Conservation (phyloP, 2,797 vertebrate species). For the Mallotus villosus region DNA sequence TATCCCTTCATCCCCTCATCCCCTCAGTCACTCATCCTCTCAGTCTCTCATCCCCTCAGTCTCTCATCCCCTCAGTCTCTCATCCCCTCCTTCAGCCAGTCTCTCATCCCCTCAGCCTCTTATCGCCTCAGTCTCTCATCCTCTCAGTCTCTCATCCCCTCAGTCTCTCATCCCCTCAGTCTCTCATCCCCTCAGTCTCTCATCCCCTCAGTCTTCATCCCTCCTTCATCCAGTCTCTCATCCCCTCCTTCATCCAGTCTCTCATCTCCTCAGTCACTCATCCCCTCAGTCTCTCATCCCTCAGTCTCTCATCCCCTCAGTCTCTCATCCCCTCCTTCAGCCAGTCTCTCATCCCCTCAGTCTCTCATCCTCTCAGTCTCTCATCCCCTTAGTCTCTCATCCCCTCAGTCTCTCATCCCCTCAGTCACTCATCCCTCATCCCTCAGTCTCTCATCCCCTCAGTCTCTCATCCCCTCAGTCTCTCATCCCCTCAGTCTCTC, state of each 20-base stretch:
- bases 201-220: constrained; percentile 38
- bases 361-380: too few relatives aligned
- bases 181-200: constrained; percentile 56
- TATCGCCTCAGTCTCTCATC: constrained; percentile 2
- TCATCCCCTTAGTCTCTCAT: too few relatives aligned
- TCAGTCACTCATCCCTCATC: too few relatives aligned
- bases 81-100: constrained; percentile 21
- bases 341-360: too few relatives aligned
- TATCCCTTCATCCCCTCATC: constrained; percentile 19
- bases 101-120: too few relatives aligned
- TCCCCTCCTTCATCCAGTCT: constrained; percentile 27
- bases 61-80: constrained; percentile 22
- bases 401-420: too few relatives aligned
- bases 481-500: too few relatives aligned
- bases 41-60: constrained; percentile 28
- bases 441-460: neutral
- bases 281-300: constrained; percentile 31
- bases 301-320: neutral
- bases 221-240: constrained; percentile 69
- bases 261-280: constrained; percentile 22
- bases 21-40: constrained; percentile 38
- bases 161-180: constrained; percentile 12
- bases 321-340: too few relatives aligned
- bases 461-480: too few relatives aligned
- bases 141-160: constrained; percentile 18